Evolutionary conservation across 2,888 invertebrate species (phyloP).

Genomic region (Sisyra terminalis): DNA sequence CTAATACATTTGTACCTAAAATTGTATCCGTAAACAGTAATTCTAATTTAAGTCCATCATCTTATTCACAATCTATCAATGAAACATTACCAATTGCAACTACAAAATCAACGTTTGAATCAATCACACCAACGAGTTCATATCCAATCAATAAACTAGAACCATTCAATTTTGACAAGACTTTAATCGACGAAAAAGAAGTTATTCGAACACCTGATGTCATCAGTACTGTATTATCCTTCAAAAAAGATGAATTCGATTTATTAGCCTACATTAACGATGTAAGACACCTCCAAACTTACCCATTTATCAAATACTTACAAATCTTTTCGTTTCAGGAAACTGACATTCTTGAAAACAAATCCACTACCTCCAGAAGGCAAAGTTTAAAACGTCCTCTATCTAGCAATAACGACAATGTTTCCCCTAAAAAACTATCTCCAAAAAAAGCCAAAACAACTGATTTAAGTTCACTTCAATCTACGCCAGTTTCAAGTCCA

Average conservation of each 20-base stretch:
- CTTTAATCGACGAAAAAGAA: conserved; percentile 5
- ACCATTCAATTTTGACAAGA: not conserved
- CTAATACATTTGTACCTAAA: not conserved
- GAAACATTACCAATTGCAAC: not conserved
- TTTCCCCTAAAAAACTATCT: not conserved
- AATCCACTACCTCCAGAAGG: too few relatives aligned
- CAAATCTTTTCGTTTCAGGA: not conserved
- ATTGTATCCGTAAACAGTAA: not conserved
- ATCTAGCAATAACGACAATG: not conserved
- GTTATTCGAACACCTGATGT: conserved; percentile 27
- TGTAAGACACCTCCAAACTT: conserved; percentile 13
- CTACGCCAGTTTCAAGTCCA: not conserved
- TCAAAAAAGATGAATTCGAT: conserved; percentile 21
- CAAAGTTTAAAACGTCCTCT: not conserved
- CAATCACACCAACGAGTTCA: not conserved
- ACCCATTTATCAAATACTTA: not conserved
- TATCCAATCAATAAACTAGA: not conserved
- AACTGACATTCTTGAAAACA: too few relatives aligned
- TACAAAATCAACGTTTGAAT: not conserved
- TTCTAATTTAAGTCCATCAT: not conserved
- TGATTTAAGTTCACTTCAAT: not conserved
- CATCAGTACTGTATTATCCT: conserved; percentile 23
- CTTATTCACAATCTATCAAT: not conserved
- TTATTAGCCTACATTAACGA: conserved; percentile 22
- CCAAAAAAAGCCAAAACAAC: not conserved